Evolutionary conservation across 2,888 invertebrate genomes (phyloP).

Genomic region (Drosophila pseudotakahashii): DNA sequence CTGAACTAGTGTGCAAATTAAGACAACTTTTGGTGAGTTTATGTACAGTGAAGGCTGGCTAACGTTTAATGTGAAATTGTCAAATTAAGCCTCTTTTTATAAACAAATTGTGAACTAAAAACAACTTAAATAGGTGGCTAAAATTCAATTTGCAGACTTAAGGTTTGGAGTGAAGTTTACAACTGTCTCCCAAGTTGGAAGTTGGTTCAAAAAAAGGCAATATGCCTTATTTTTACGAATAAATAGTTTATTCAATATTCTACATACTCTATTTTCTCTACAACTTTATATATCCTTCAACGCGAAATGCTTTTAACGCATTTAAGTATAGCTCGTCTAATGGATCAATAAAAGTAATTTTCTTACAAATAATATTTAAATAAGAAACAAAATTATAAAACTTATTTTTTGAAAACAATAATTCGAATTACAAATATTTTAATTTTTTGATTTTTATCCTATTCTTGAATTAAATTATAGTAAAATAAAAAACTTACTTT

Average conservation of each 20-base stretch:
- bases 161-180: too few relatives aligned
- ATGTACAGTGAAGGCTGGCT: slow-evolving; percentile 14
- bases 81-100: too few relatives aligned
- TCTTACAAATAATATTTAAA: neutral
- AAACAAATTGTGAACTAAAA: too few relatives aligned
- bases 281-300: neutral
- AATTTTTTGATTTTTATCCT: neutral
- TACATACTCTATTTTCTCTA: neutral
- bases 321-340: neutral
- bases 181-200: too few relatives aligned
- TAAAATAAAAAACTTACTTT: slow-evolving; percentile 26
- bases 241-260: too few relatives aligned
- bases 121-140: too few relatives aligned
- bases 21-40: slow-evolving; percentile 13
- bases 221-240: too few relatives aligned
- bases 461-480: slow-evolving; percentile 1
- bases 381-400: too few relatives aligned
- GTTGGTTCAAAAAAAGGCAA: too few relatives aligned
- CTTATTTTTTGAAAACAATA: neutral
- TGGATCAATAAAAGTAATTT: neutral
- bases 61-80: neutral
- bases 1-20: slow-evolving; percentile 32
- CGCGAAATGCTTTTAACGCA: too few relatives aligned
- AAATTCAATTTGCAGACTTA: too few relatives aligned
- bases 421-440: neutral